These are phyloP conservation scores for Triops cancriformis DNA, from an alignment of 1,140 invertebrate genomes.

Conservation along the genomic window DNA sequence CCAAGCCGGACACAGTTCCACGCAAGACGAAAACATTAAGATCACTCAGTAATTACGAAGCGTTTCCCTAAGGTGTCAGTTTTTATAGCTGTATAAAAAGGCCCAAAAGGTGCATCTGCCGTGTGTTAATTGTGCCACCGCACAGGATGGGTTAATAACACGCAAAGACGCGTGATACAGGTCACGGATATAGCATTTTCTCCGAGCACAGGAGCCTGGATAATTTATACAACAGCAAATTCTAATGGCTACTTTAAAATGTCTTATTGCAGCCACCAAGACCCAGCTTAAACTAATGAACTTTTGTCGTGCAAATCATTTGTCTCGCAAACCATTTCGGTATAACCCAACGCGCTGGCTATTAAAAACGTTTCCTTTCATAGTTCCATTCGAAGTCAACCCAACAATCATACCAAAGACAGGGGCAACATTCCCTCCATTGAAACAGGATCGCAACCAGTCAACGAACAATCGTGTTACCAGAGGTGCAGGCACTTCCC, in stretches of 20 bases:
- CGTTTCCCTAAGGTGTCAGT: neutral
- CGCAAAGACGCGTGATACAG: constrained; percentile 12
- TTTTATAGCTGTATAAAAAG: constrained; percentile 7
- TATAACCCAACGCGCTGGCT: neutral
- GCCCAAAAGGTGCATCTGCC: neutral
- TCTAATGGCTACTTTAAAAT: neutral
- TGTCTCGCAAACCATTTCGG: neutral
- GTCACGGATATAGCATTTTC: neutral
- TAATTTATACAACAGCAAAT: neutral
- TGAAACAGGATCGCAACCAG: too few species aligned
- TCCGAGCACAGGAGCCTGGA: neutral
- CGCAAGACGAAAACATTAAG: neutral
- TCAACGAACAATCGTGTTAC: too few species aligned
- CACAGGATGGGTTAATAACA: constrained; percentile 1
- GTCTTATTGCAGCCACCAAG: neutral
- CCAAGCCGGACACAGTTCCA: too few species aligned
- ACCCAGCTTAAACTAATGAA: neutral
- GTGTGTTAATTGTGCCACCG: constrained; percentile 9
- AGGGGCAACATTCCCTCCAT: too few species aligned
- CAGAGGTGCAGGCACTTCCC: too few species aligned
- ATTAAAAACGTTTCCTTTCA: too few species aligned
- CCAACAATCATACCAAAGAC: too few species aligned
- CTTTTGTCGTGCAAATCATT: neutral
- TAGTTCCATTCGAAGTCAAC: too few species aligned
- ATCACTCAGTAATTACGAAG: neutral